Evolutionary conservation across 1,140 invertebrate species (phyloP).

Genomic region (Adoxophyes honmai): DNA sequence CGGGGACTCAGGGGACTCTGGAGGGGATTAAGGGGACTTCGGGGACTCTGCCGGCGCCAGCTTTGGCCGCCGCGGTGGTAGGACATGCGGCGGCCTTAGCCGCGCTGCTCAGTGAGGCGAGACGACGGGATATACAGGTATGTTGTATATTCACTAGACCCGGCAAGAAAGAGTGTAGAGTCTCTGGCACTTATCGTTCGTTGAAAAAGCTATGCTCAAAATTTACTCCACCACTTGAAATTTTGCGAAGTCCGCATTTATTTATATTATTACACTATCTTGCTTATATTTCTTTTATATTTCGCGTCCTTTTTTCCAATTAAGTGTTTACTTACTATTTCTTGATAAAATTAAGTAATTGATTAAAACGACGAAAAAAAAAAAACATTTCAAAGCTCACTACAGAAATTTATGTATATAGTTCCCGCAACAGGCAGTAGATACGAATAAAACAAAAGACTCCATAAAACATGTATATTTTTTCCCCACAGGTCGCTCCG

Average conservation of each 20-base stretch:
- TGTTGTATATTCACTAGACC: not conserved
- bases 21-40: not conserved
- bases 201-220: not conserved
- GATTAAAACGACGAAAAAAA: no score
- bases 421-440: no score
- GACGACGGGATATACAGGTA: not conserved
- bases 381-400: no score
- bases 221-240: not conserved
- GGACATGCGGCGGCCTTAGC: not conserved
- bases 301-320: no score
- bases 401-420: no score
- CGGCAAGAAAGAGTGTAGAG: not conserved
- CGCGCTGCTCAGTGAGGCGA: not conserved
- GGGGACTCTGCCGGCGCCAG: not conserved
- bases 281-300: no score
- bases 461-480: no score
- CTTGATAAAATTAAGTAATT: no score
- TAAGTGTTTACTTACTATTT: no score
- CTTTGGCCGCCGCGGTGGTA: not conserved
- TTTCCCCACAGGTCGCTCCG: not conserved
- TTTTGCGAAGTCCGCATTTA: not conserved
- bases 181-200: not conserved
- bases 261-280: no score
- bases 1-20: not conserved
- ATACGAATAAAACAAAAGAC: no score